Percentiles rank a stretch among this genome's conserved stretches.
Evolutionary conservation across 2,888 invertebrate genomes (phyloP).

Genomic region (Dastarcus helophoroides): DNA sequence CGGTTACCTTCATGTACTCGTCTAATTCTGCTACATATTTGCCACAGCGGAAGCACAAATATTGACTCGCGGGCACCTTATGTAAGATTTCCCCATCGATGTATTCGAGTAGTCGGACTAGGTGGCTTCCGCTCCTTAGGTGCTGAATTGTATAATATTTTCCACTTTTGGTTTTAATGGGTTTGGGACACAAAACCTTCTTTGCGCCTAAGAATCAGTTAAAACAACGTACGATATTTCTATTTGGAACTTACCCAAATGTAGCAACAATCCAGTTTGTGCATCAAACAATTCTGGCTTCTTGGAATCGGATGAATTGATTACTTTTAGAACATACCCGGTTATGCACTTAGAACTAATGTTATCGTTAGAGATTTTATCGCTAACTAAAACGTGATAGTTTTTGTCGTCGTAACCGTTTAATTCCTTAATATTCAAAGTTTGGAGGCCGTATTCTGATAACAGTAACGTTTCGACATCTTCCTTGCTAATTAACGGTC

Average conservation of each 20-base stretch:
- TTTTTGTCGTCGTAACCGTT: constrained; percentile 74
- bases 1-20: constrained; percentile 51
- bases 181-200: constrained; percentile 55
- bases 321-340: constrained; percentile 71
- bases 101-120: constrained; percentile 65
- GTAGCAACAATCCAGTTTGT: constrained; percentile 62
- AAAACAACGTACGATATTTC: background rate
- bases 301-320: constrained; percentile 71
- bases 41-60: constrained; percentile 61
- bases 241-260: constrained; percentile 45
- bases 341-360: constrained; percentile 43
- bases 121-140: constrained; percentile 44
- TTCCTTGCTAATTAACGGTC: too few relatives aligned
- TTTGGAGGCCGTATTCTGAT: constrained; percentile 51
- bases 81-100: constrained; percentile 61
- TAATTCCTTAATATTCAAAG: constrained; percentile 46
- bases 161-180: constrained; percentile 56
- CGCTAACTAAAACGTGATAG: constrained; percentile 51
- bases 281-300: constrained; percentile 56
- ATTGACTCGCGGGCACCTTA: constrained; percentile 46
- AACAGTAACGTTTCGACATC: constrained; percentile 45
- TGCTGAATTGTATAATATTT: constrained; percentile 47
- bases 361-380: constrained; percentile 46
- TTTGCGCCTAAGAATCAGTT: constrained; percentile 40
- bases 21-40: constrained; percentile 59